Conservation (phyloP, 2,113 vertebrate genomes). For the Sapajus apella region DNA sequence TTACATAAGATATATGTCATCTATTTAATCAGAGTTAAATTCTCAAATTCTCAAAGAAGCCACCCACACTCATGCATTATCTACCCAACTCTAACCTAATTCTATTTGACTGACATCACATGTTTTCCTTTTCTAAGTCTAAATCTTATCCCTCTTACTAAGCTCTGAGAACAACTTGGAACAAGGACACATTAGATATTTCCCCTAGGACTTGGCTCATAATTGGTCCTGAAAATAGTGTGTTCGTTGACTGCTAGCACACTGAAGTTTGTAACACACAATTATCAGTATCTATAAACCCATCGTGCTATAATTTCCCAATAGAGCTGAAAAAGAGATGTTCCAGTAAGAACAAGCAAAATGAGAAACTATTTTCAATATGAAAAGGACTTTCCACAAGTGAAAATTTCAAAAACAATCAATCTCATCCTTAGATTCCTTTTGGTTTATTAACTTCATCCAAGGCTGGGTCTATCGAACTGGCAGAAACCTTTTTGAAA, state of each 20-base stretch:
- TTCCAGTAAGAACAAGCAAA: conserved; percentile 39
- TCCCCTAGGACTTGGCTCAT: neutral
- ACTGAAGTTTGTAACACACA: conserved; percentile 16
- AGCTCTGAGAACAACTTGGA: conserved; percentile 19
- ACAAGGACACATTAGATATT: neutral
- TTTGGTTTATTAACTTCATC: conserved; percentile 25
- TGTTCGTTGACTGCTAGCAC: neutral
- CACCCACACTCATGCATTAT: neutral
- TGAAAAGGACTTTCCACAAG: conserved; percentile 1
- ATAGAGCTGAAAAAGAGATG: conserved; percentile 32
- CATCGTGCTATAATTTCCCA: neutral
- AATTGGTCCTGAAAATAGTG: conserved; percentile 38
- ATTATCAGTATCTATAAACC: neutral
- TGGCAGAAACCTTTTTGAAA: conserved; percentile 34
- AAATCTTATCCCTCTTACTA: neutral
- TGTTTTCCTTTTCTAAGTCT: neutral
- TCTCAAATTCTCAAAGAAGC: neutral
- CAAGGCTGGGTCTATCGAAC: neutral
- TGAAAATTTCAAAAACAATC: conserved; percentile 11
- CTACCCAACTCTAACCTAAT: neutral
- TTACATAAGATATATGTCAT: neutral
- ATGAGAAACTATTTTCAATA: conserved; percentile 36
- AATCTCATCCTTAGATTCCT: conserved; percentile 25
- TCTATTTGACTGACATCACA: neutral
- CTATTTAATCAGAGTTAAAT: neutral